Base-by-base conservation (phyloP, 2,888 invertebrate genomes). In the Aphidius colemani region DNA sequence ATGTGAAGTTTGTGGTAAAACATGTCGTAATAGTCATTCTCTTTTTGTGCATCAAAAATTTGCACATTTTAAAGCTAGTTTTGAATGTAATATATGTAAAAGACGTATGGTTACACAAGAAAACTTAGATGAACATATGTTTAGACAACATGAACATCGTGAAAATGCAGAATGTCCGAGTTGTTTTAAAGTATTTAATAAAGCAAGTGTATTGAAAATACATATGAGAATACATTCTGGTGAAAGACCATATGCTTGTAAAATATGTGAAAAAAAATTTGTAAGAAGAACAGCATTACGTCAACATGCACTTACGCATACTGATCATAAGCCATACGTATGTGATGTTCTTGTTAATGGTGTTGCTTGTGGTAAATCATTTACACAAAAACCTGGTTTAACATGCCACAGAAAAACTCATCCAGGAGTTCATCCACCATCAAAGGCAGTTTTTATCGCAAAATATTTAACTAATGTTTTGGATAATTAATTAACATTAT, bases 41-140 rank as follows among this genome's bases (percentile, higher is more conserved):
- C 65, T 80, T 7, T 79, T 79, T 60, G 79, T 81, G 3, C 81
- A 81, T 63, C 80, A 79, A 65, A 80, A 80, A 59, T 80, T 79
- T 43, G 80, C 80, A 1, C 80, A 80, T 40, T 82, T 80, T 68
- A 82, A 81, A 58, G 79, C 82, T 0, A 78, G 82, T 61, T 82
- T 74, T 65, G 81, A 82, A 66, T 82, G 82, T 44, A 74, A 75
- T 39, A 67, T 82, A 1, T 82, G 82, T 59, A 81, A 82, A 48
- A 65, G 82, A 13, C 71, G 82, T 3, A 78, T 83, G 75, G 85
- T 85, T 13, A 83, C 79, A 4, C 84, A 84, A 53, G 83, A 82
- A 60, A 84, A 84, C 48, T 77, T 84, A 8, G 81, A 83, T 62
- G 81, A 81, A 58, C 82, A 82, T 60, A 75, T 82, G 71, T 63